Conservation (phyloP, 1,140 invertebrate species). For the Pinna nobilis region DNA sequence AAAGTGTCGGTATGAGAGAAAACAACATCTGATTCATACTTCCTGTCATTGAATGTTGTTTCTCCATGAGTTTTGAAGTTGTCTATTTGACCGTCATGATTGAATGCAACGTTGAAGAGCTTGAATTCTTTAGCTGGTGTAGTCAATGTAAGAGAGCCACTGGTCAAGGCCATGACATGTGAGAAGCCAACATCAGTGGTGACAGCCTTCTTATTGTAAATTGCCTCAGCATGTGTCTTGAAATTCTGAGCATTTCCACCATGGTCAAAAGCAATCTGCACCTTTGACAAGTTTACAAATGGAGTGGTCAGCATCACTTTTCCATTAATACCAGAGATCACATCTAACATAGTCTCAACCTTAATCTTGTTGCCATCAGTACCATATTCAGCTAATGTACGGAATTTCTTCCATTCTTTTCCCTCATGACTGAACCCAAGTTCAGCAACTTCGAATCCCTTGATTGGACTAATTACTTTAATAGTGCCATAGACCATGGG, state of each 20-base stretch:
- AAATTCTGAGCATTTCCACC: slow-evolving; percentile 13
- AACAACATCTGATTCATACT: slow-evolving; percentile 8
- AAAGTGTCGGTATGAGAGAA: slow-evolving; percentile 21
- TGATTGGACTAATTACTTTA: slow-evolving; percentile 42
- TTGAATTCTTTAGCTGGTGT: slow-evolving; percentile 15
- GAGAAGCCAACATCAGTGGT: slow-evolving; percentile 11
- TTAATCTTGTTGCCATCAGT: slow-evolving; percentile 49
- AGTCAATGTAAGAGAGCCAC: slow-evolving; percentile 25
- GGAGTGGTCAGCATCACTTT: slow-evolving; percentile 37
- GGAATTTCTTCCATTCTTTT: slow-evolving; percentile 38
- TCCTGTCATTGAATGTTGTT: slow-evolving; percentile 27
- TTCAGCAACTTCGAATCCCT: slow-evolving; percentile 49
- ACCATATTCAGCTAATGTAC: slow-evolving; percentile 46
- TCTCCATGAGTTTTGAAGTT: slow-evolving; percentile 30
- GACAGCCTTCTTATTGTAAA: slow-evolving; percentile 26
- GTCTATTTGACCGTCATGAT: slow-evolving; percentile 13
- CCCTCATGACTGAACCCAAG: slow-evolving; percentile 44
- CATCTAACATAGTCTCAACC: slow-evolving; percentile 40
- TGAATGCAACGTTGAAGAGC: slow-evolving; percentile 29
- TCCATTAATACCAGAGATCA: slow-evolving; percentile 15
- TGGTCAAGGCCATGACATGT: slow-evolving; percentile 19
- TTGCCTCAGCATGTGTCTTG: slow-evolving; percentile 19
- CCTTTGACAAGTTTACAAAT: slow-evolving; percentile 29
- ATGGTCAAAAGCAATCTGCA: slow-evolving; percentile 34
- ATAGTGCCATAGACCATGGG: slow-evolving; percentile 41